These are phyloP conservation scores for Zonotrichia leucophrys DNA, from an alignment of 2,113 vertebrate genomes.

Conservation along the genomic window DNA sequence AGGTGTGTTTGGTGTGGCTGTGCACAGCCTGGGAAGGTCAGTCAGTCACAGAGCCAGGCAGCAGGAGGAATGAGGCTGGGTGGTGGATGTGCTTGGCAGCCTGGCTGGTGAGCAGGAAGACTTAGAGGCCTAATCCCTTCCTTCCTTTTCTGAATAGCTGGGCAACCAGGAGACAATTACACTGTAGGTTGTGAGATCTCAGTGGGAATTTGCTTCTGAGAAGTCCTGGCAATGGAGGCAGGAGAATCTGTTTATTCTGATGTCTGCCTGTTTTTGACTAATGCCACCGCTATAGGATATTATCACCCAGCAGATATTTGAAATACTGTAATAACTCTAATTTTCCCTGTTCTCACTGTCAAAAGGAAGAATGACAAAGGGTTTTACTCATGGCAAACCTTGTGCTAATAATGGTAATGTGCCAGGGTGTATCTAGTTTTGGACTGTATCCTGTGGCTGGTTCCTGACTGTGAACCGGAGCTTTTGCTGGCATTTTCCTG, in stretches of 20 bases:
- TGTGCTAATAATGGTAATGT: background rate
- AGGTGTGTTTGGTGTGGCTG: background rate
- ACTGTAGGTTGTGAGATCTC: background rate
- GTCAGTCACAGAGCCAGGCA: background rate
- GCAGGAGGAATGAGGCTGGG: background rate
- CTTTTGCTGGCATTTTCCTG: slow-evolving; percentile 40
- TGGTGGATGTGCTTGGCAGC: background rate
- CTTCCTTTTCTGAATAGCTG: background rate
- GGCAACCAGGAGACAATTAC: background rate
- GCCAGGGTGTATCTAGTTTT: slow-evolving; percentile 13
- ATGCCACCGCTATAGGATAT: background rate
- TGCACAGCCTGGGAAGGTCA: background rate
- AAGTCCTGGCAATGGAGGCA: background rate
- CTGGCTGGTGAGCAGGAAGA: background rate
- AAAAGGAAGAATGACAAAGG: background rate
- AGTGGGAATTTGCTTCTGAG: background rate
- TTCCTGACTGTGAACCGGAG: background rate
- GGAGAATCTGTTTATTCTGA: background rate
- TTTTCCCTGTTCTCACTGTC: background rate
- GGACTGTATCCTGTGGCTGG: background rate
- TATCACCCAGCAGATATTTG: background rate
- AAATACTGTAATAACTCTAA: background rate
- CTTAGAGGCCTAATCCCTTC: background rate
- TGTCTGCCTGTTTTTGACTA: background rate
- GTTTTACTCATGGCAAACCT: background rate